Conservation (phyloP, 2,888 invertebrate genomes). For the Glyphotaelius pellucidus region DNA sequence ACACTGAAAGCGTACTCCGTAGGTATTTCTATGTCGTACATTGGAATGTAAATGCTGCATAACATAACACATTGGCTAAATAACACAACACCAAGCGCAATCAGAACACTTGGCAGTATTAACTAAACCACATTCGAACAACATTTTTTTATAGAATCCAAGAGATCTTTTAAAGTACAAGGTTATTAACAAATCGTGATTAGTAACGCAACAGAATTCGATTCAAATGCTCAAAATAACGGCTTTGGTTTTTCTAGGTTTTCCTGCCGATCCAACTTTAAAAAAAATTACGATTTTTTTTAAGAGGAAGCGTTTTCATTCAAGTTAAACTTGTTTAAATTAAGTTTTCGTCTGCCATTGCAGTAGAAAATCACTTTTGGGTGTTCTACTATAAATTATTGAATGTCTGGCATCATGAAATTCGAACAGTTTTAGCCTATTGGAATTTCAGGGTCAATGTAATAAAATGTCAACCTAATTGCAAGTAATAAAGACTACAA, state of each 20-base stretch:
- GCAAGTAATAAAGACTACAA: no score
- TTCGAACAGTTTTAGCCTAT: neutral
- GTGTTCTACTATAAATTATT: neutral
- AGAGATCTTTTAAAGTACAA: neutral
- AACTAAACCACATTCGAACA: neutral
- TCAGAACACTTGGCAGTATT: neutral
- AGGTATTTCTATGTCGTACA: neutral
- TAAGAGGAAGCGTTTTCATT: neutral
- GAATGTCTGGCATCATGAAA: no score
- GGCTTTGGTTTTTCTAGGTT: neutral
- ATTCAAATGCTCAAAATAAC: neutral
- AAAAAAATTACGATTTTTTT: neutral
- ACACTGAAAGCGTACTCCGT: neutral
- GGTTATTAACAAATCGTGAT: neutral
- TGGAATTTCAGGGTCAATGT: neutral
- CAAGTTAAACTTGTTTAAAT: neutral
- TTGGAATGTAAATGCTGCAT: neutral
- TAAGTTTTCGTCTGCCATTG: neutral
- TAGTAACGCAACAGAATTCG: neutral
- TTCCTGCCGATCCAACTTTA: neutral
- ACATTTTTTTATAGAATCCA: neutral
- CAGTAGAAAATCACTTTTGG: neutral
- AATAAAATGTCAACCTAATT: neutral
- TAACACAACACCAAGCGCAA: neutral
- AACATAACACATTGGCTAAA: neutral